Conservation (phyloP, 1,140 invertebrate genomes). For the Orchestia grillus region DNA sequence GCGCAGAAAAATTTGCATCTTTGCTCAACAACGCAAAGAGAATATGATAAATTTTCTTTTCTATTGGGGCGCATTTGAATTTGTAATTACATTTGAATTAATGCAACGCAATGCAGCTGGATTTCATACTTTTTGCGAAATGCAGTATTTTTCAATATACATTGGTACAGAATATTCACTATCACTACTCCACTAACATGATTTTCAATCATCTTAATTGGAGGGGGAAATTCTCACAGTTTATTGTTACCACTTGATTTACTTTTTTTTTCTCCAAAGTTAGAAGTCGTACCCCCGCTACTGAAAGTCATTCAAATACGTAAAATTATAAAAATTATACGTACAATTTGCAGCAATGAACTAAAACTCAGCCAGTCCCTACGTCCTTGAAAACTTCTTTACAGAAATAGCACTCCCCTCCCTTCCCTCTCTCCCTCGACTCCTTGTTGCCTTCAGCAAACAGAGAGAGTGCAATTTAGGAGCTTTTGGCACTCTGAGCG, state of each 20-base stretch:
- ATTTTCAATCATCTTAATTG: no score
- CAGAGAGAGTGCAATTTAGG: background rate
- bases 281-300: background rate
- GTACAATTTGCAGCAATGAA: background rate
- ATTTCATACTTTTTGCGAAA: background rate
- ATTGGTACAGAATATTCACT: background rate
- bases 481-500: background rate
- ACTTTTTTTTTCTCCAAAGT: background rate
- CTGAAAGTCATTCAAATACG: background rate
- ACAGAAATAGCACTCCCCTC: background rate
- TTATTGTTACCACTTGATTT: no score
- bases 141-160: background rate
- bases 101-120: background rate
- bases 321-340: background rate
- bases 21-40: background rate
- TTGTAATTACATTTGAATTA: background rate
- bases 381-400: background rate
- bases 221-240: no score
- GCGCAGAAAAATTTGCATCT: background rate
- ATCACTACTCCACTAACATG: no score
- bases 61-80: background rate
- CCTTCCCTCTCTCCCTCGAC: background rate
- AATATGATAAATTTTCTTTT: background rate
- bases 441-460: background rate
- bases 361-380: background rate